These are phyloP conservation scores for Dolichomitus sp. DNA, from an alignment of 2,888 invertebrate genomes.

Conservation along the genomic window DNA sequence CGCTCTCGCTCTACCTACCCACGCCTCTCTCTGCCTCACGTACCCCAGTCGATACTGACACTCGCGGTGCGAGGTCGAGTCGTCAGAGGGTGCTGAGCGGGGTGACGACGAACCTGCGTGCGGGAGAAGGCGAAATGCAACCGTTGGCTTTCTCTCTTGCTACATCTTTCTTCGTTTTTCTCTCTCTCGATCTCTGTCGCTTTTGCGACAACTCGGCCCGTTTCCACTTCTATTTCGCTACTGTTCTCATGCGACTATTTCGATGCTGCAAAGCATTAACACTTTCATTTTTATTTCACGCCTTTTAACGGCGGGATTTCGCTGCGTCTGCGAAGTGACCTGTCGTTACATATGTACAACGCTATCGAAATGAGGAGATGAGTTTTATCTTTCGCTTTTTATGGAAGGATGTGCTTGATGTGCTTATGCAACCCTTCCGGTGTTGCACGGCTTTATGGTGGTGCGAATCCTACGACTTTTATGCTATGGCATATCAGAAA, in stretches of 20 bases:
- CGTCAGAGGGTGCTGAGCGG: conserved; percentile 83
- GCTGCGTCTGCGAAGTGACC: background rate
- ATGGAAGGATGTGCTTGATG: background rate
- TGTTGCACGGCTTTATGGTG: background rate
- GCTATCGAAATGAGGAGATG: background rate
- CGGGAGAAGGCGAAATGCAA: conserved; percentile 34
- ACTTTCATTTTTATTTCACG: background rate
- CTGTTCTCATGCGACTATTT: conserved; percentile 16
- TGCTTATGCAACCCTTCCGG: background rate
- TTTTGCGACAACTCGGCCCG: background rate
- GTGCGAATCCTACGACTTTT: background rate
- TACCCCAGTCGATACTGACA: conserved; percentile 82
- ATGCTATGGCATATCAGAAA: too few species aligned
- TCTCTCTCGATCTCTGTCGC: background rate
- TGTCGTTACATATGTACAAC: background rate
- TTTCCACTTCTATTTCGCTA: conserved; percentile 25
- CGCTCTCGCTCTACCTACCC: conserved; percentile 49
- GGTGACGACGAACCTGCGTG: conserved; percentile 58
- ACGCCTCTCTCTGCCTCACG: conserved; percentile 69
- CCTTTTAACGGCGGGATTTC: background rate
- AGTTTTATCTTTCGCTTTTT: background rate
- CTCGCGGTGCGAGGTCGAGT: conserved; percentile 83
- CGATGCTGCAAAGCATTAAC: conserved; percentile 7
- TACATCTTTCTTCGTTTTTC: conserved; percentile 28
- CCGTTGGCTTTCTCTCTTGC: conserved; percentile 14